These are phyloP conservation scores for Euwallacea fornicatus DNA, from an alignment of 1,140 invertebrate species.

Conservation along the genomic window DNA sequence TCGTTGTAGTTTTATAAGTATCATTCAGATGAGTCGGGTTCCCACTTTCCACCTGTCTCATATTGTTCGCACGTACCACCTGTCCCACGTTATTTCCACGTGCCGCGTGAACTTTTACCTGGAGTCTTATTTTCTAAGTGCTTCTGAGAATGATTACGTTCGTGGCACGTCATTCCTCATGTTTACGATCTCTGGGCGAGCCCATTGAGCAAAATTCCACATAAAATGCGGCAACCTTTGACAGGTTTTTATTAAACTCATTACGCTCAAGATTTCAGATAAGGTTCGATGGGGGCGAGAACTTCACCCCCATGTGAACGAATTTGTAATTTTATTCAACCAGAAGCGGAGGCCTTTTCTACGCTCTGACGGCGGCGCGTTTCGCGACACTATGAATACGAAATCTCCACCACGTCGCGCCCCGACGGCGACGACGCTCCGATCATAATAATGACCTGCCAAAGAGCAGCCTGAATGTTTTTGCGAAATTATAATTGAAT, in stretches of 20 bases:
- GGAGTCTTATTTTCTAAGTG: too few species aligned
- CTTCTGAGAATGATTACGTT: too few species aligned
- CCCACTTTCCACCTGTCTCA: too few species aligned
- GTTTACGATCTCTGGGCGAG: background rate
- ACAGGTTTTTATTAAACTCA: slow-evolving; percentile 34
- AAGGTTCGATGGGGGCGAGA: slow-evolving; percentile 16
- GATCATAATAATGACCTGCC: slow-evolving; percentile 43
- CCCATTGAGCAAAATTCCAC: slow-evolving; percentile 12
- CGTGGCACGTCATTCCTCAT: too few species aligned
- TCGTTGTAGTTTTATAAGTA: too few species aligned
- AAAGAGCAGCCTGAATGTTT: slow-evolving; percentile 37
- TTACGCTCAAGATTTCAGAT: slow-evolving; percentile 30
- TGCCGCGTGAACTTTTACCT: too few species aligned
- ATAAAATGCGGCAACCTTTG: slow-evolving; percentile 30
- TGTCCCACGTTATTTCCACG: too few species aligned
- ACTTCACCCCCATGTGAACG: slow-evolving; percentile 33
- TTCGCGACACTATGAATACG: slow-evolving; percentile 41
- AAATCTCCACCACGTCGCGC: slow-evolving; percentile 39
- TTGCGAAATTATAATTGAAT: slow-evolving; percentile 38
- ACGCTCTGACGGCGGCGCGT: slow-evolving; percentile 26
- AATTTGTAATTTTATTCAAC: slow-evolving; percentile 47
- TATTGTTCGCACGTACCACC: too few species aligned
- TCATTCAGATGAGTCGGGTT: too few species aligned
- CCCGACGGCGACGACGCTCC: slow-evolving; percentile 39
- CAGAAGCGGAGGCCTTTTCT: slow-evolving; percentile 32